These are phyloP conservation scores for Cydia pomonella DNA, from an alignment of 1,140 invertebrate genomes.

Conservation along the genomic window DNA sequence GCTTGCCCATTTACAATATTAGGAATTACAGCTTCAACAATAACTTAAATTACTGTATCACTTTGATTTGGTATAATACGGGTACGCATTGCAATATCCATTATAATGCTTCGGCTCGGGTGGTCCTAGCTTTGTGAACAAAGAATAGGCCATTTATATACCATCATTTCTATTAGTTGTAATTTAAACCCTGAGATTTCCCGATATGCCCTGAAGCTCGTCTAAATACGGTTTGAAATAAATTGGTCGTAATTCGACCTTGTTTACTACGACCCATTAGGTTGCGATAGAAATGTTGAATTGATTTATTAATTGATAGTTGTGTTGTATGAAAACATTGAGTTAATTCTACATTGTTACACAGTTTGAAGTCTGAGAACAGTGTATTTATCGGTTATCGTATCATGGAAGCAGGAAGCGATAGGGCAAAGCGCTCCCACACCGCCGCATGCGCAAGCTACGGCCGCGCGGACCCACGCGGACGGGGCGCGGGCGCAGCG, in stretches of 20 bases:
- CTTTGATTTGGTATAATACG: slow-evolving; percentile 3
- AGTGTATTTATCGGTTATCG: slow-evolving; percentile 74
- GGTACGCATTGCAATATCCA: slow-evolving; percentile 20
- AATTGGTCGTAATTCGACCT: slow-evolving; percentile 35
- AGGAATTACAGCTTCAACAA: too few relatives aligned
- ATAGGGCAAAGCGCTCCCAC: slow-evolving; percentile 77
- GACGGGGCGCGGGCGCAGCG: slow-evolving; percentile 49
- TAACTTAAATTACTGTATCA: neutral
- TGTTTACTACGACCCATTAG: neutral
- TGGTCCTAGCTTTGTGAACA: slow-evolving; percentile 43
- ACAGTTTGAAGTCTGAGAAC: slow-evolving; percentile 43
- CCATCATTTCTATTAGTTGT: slow-evolving; percentile 55
- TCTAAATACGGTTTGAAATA: slow-evolving; percentile 42
- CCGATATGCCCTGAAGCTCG: slow-evolving; percentile 43
- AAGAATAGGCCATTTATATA: slow-evolving; percentile 52
- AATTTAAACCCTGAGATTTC: slow-evolving; percentile 50
- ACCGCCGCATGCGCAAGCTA: slow-evolving; percentile 42
- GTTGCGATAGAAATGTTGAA: neutral
- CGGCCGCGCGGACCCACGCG: slow-evolving; percentile 5
- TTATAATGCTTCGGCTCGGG: slow-evolving; percentile 42
- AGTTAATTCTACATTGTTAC: slow-evolving; percentile 8
- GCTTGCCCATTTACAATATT: too few relatives aligned
- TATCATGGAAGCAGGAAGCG: slow-evolving; percentile 76
- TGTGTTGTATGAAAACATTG: neutral
- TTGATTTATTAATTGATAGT: neutral